Conservation (phyloP, 92 coral and sea anemone species). For the Phenganax marumi region DNA sequence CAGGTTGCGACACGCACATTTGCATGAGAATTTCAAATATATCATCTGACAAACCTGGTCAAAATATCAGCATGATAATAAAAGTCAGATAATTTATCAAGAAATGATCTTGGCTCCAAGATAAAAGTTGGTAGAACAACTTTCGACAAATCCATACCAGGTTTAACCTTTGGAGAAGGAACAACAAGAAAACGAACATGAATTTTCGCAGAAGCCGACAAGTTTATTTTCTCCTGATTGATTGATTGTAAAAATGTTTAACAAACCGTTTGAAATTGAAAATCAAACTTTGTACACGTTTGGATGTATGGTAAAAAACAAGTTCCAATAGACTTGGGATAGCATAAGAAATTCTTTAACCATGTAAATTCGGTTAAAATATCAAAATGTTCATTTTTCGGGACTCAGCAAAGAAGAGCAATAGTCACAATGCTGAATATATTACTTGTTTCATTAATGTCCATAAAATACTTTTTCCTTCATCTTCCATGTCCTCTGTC, state of each 20-base stretch:
- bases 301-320: too few relatives aligned
- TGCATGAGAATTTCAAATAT: not conserved
- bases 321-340: too few relatives aligned
- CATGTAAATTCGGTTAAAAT: too few relatives aligned
- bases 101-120: conserved; percentile 94
- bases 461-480: conserved; percentile 95
- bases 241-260: not conserved
- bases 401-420: not conserved
- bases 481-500: conserved; percentile 96
- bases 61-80: conserved; percentile 90
- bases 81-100: conserved; percentile 94
- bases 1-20: too few relatives aligned
- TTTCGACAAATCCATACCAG: conserved; percentile 95
- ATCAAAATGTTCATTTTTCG: too few relatives aligned
- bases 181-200: not conserved
- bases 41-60: conserved; percentile 62
- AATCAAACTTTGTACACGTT: not conserved
- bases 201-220: not conserved
- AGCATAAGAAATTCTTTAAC: too few relatives aligned
- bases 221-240: not conserved
- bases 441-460: conserved; percentile 90
- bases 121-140: conserved; percentile 93
- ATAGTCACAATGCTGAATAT: not conserved
- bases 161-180: conserved; percentile 70
- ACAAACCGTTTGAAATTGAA: not conserved